Conservation (phyloP, 2,113 vertebrate species). For the Zosterops japonicus region DNA sequence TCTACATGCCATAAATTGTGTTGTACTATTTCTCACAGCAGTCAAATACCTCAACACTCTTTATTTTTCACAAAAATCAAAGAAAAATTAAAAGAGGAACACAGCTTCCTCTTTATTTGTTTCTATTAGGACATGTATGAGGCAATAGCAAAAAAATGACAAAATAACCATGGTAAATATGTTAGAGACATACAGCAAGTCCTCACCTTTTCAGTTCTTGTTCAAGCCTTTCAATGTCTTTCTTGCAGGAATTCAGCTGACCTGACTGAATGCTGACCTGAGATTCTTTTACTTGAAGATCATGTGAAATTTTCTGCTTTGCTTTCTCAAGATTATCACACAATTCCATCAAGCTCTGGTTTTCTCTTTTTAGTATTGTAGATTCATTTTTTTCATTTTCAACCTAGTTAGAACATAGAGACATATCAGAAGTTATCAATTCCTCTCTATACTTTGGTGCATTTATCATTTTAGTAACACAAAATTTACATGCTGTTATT, state of each 20-base stretch:
- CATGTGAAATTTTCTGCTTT: conserved; percentile 84
- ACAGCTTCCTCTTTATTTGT: background rate
- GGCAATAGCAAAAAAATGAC: background rate
- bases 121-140: background rate
- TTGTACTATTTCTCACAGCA: background rate
- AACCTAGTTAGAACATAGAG: conserved; percentile 71
- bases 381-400: conserved; percentile 87
- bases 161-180: background rate
- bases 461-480: background rate
- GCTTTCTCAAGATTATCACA: conserved; percentile 88
- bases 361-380: conserved; percentile 85
- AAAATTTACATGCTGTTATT: background rate
- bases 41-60: background rate
- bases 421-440: background rate
- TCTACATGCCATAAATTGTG: background rate
- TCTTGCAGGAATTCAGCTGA: conserved; percentile 86
- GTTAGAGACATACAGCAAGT: background rate
- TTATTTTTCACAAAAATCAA: background rate
- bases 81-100: background rate
- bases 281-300: conserved; percentile 88
- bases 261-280: conserved; percentile 88
- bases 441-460: background rate
- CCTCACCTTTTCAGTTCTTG: conserved; percentile 89
- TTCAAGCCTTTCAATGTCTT: conserved; percentile 85
- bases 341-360: conserved; percentile 86